phyloP scores from a whole-genome alignment of 2,113 vertebrate genomes.

The Eretmochelys imbricata region DNA sequence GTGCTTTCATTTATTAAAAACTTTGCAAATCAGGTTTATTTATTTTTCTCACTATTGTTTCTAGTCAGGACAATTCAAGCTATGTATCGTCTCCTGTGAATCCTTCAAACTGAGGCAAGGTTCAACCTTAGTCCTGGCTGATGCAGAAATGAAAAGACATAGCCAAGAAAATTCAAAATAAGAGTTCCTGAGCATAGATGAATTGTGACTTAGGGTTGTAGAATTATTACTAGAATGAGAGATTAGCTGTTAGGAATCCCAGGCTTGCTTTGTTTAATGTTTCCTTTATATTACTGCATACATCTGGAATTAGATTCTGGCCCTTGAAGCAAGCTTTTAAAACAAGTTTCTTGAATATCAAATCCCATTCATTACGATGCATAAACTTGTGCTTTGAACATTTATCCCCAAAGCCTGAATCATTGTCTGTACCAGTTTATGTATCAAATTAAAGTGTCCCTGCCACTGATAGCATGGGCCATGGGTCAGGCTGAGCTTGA shows the following conservation, averaged over 20 bases:
- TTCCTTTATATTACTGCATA: neutral
- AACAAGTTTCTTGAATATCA: neutral
- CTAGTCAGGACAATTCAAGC: accelerated
- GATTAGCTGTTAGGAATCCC: neutral
- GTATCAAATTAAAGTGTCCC: neutral
- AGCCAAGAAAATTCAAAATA: neutral
- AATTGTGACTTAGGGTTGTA: neutral
- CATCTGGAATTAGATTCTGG: neutral
- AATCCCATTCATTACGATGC: neutral
- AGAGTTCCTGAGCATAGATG: neutral
- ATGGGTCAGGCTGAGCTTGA: neutral
- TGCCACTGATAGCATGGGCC: neutral
- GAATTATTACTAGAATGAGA: neutral
- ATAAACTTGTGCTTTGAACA: neutral
- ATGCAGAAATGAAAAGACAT: neutral
- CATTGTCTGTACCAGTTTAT: neutral
- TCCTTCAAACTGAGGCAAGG: neutral
- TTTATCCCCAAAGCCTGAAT: neutral
- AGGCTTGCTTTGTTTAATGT: neutral
- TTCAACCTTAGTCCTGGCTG: neutral
- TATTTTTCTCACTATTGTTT: neutral
- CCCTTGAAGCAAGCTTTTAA: neutral
- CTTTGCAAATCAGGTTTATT: accelerated
- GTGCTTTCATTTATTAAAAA: neutral
- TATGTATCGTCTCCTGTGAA: neutral